Conservation (phyloP, 2,797 vertebrate species). For the Pseudomugil gertrudae region DNA sequence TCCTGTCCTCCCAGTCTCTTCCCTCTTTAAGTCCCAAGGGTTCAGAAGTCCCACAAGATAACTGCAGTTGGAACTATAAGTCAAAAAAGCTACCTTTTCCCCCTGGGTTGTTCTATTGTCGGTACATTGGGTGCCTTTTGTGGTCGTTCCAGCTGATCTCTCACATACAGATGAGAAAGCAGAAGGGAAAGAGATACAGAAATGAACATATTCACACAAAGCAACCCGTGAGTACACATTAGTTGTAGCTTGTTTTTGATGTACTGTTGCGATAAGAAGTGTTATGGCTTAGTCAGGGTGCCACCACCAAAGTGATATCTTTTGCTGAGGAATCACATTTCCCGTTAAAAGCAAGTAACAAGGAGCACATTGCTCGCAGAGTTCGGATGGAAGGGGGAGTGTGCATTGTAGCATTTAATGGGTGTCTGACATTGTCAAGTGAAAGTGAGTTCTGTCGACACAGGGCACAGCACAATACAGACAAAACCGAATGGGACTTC, state of each 20-base stretch:
- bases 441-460: slow-evolving; percentile 67
- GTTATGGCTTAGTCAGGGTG: slow-evolving; percentile 41
- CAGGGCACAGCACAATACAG: slow-evolving; percentile 66
- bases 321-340: slow-evolving; percentile 34
- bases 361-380: slow-evolving; percentile 48
- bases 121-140: slow-evolving; percentile 43
- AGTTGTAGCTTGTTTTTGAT: slow-evolving; percentile 28
- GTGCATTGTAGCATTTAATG: slow-evolving; percentile 68
- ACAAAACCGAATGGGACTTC: slow-evolving; percentile 58
- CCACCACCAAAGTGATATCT: slow-evolving; percentile 34
- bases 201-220: slow-evolving; percentile 43
- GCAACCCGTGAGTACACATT: slow-evolving; percentile 23
- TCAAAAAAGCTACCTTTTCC: slow-evolving; percentile 48
- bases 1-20: slow-evolving; percentile 38
- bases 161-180: slow-evolving; percentile 12
- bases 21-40: slow-evolving; percentile 47
- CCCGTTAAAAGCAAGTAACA: slow-evolving; percentile 41
- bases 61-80: slow-evolving; percentile 46
- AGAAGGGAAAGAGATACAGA: slow-evolving; percentile 16
- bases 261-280: slow-evolving; percentile 18
- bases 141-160: slow-evolving; percentile 65
- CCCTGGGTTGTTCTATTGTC: slow-evolving; percentile 39
- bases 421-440: slow-evolving; percentile 57
- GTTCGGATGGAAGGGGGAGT: slow-evolving; percentile 60
- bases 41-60: slow-evolving; percentile 55